Percentiles rank a stretch among this genome's conserved stretches.
Conservation (phyloP, 1,140 invertebrate genomes). For the Hesperophylax magnus region DNA sequence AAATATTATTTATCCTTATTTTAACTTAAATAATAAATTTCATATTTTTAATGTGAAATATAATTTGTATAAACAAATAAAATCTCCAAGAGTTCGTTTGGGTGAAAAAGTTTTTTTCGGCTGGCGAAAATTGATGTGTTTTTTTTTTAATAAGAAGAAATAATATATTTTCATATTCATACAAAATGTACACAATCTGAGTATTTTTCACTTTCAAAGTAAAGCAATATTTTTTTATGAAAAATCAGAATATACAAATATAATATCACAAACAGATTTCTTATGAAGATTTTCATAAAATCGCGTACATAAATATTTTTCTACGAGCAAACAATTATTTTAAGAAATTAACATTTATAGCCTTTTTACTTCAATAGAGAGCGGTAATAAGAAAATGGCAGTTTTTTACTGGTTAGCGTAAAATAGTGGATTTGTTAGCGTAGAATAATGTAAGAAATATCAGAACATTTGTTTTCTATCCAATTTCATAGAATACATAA, state of each 20-base stretch:
- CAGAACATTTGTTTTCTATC: no score
- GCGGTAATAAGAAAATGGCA: conserved; percentile 14
- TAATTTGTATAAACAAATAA: conserved; percentile 24
- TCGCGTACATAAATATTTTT: not conserved
- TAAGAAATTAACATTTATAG: conserved; percentile 6
- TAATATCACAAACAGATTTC: conserved; percentile 21
- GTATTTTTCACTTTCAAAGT: not conserved
- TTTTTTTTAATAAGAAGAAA: not conserved
- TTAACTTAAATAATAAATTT: conserved; percentile 9
- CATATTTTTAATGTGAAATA: conserved; percentile 1
- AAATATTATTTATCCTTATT: conserved; percentile 44
- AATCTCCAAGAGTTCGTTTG: not conserved
- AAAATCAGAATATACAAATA: conserved; percentile 9
- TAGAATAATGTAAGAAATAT: no score
- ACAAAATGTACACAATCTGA: conserved; percentile 1
- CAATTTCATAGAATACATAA: no score
- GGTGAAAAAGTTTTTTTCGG: not conserved
- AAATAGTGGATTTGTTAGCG: no score
- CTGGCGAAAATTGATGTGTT: not conserved
- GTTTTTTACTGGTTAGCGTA: not conserved
- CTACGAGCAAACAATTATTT: not conserved
- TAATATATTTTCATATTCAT: not conserved
- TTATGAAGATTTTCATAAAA: not conserved
- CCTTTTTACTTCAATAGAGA: conserved; percentile 17
- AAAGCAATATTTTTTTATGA: not conserved